Base-by-base conservation (phyloP, 2,888 invertebrate genomes). In the Tetanocera ferruginea region DNA sequence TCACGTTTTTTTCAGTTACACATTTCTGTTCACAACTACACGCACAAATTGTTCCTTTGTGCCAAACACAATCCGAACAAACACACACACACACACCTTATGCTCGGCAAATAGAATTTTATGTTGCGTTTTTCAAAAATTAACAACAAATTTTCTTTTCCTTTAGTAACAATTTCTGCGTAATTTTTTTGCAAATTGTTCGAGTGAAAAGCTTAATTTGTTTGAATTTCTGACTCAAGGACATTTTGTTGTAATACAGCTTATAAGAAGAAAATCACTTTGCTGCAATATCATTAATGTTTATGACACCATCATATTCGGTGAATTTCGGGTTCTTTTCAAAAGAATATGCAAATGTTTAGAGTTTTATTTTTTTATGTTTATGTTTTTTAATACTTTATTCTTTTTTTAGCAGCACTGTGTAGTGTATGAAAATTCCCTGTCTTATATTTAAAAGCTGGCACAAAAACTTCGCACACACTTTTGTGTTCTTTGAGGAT, bases 161-260 rank as follows among this genome's bases (percentile, higher is more conserved):
- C 34, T 74, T 64, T 14, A 64, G 72, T 9, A n/a, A 37, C 76
- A 86, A 82, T 81, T 85, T 86, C 25, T 80, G 77, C 11, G 86
- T 83, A 62, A 87, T 81, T 80, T 83, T 85, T 67, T 83, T 83
- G 77, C 83, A 87, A 81, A 86, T 81, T 79, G 83, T 84, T 74
- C 83, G 83, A 9, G 87, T 88, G 79, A 84, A 88, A 80, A 80
- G 84, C 82, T 83, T 84, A 76, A 87, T 87, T 85, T 86, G 83
- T 77, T 81, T 85, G 74, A 88, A 86, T 81, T 87, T 87, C 76
- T 87, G 85, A 79, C 85, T 83, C 83, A 87, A 82, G 82, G 87
- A 86, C 87, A 87, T 87, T n/a, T 17, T 25, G 64, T 67, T 69
- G 19, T 37, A 19, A 34, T 11, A 28, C 25, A 60, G 57, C 57